Evolutionary conservation across 2,113 vertebrate species (phyloP).

Genomic region (Fulica atra): DNA sequence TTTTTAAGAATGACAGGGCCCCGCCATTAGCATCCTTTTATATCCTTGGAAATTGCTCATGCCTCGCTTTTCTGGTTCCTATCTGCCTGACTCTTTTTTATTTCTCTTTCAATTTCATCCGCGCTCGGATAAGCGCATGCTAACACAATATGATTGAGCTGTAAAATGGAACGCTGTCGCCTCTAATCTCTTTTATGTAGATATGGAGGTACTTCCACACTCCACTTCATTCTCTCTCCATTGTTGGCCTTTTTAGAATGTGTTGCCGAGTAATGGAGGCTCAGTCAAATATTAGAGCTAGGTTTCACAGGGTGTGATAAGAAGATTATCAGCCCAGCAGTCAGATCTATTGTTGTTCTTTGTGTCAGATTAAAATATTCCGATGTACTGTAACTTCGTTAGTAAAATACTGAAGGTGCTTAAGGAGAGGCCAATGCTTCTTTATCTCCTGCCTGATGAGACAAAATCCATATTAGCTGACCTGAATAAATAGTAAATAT

Average conservation of each 20-base stretch:
- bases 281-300: conserved; percentile 79
- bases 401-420: conserved; percentile 71
- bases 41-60: conserved; percentile 93
- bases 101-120: conserved; percentile 96
- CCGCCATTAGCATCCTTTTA: conserved; percentile 92
- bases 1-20: conserved; percentile 94
- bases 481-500: conserved; percentile 57
- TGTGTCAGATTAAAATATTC: conserved; percentile 85
- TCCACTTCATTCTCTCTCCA: conserved; percentile 80
- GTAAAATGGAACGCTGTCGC: conserved; percentile 93
- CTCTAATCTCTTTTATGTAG: conserved; percentile 98
- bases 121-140: conserved; percentile 94
- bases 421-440: conserved; percentile 30
- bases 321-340: conserved; percentile 78
- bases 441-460: conserved; percentile 60
- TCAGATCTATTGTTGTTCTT: conserved; percentile 80
- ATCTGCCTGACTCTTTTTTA: conserved; percentile 89
- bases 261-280: conserved; percentile 77
- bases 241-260: conserved; percentile 80
- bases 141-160: conserved; percentile 99
- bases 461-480: conserved; percentile 66
- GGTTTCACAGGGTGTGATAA: conserved; percentile 84
- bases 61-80: conserved; percentile 90
- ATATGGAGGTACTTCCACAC: conserved; percentile 86
- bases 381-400: conserved; percentile 75